These are phyloP conservation scores for Bimastos eiseni DNA, from an alignment of 2,888 invertebrate genomes.

Conservation along the genomic window DNA sequence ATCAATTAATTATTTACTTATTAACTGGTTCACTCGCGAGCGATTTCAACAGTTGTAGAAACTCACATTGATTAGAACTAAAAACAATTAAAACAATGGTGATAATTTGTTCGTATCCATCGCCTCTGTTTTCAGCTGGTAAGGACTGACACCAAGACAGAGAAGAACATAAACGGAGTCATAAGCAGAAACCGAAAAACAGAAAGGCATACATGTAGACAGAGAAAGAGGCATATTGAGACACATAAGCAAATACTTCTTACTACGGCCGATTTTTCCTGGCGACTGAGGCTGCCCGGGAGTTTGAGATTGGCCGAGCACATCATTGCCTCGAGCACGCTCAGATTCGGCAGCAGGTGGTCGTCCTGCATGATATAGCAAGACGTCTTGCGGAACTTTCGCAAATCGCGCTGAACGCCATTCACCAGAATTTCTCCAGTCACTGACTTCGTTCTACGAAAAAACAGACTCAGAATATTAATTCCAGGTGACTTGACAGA, in stretches of 20 bases:
- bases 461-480: too few relatives aligned
- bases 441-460: conserved; percentile 62
- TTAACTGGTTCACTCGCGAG: too few relatives aligned
- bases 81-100: too few relatives aligned
- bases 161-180: neutral
- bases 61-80: too few relatives aligned
- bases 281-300: conserved; percentile 71
- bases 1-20: too few relatives aligned
- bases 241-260: conserved; percentile 61
- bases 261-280: conserved; percentile 82
- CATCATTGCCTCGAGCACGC: conserved; percentile 82
- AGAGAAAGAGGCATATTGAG: neutral
- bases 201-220: neutral
- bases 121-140: neutral
- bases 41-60: too few relatives aligned
- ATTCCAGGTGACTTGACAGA: too few relatives aligned
- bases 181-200: neutral
- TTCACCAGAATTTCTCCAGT: conserved; percentile 75
- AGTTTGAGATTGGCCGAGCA: conserved; percentile 84
- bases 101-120: too few relatives aligned
- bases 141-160: neutral
- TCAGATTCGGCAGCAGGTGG: conserved; percentile 78
- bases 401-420: conserved; percentile 75
- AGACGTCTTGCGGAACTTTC: conserved; percentile 80
- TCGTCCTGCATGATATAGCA: conserved; percentile 93